Conservation (phyloP, 2,888 invertebrate species). For the Thumatha senex region DNA sequence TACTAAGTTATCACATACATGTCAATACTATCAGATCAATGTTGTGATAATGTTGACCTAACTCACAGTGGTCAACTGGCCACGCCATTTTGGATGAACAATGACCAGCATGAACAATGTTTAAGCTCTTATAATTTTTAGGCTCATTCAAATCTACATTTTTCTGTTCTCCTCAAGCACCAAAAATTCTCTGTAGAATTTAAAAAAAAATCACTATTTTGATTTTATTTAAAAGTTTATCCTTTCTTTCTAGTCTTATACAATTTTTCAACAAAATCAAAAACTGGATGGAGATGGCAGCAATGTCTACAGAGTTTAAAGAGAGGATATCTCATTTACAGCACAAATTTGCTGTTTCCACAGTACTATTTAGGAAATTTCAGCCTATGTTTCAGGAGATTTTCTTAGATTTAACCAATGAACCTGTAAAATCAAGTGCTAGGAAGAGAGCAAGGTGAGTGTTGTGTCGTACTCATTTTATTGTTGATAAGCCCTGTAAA, state of each 20-base stretch:
- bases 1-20: too few relatives aligned
- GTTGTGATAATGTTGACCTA: too few relatives aligned
- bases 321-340: conserved; percentile 93
- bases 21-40: too few relatives aligned
- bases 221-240: too few relatives aligned
- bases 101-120: too few relatives aligned
- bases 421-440: conserved; percentile 82
- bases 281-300: conserved; percentile 97
- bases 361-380: conserved; percentile 96
- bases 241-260: conserved; percentile 85
- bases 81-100: too few relatives aligned
- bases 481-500: not conserved
- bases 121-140: too few relatives aligned
- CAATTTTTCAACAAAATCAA: conserved; percentile 98
- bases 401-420: conserved; percentile 87
- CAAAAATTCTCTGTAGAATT: too few relatives aligned
- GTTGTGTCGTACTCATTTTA: not conserved
- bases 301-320: conserved; percentile 91
- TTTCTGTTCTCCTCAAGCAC: too few relatives aligned
- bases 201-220: too few relatives aligned
- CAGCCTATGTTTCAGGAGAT: conserved; percentile 94
- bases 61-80: too few relatives aligned
- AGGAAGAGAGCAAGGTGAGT: conserved; percentile 81
- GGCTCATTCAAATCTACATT: too few relatives aligned
- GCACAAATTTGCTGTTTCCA: conserved; percentile 96